Base-by-base conservation (phyloP, 2,113 vertebrate genomes). In the Pterocles orientalis region DNA sequence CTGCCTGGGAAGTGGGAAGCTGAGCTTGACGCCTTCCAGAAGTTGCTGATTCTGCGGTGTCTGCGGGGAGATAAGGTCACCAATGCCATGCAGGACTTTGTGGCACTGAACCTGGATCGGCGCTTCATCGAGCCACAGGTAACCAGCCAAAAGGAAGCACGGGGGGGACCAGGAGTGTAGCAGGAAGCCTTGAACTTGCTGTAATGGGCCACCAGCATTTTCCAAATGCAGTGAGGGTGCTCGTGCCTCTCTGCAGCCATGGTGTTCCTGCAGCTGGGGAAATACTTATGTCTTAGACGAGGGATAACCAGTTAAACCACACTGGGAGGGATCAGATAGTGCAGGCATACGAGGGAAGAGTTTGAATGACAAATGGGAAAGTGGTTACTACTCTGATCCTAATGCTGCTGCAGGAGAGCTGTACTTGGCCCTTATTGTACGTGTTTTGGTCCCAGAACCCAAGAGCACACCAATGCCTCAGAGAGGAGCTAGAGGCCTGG, bases 61-160 rank as follows among this genome's bases (percentile, higher is more conserved):
- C 97, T 99, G 64, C 98, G 99, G 43, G 97, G 98, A 28, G 99
- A 99, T 96, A 98, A 98, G 92, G 95, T 99, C 64, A 98, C 98
- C 82, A 99, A 98, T 0, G 98, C 98, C 95, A 98, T 99, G 97
- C 99, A 99, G 95, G 99, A 99, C 95, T 99, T 99, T 25, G 99
- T 99, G 89, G 96, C 98, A 7, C 86, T 92, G 85, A 96, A 99
- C 65, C 96, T 99, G 91, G 99, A 98, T 17, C 98, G 97, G 33
- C 97, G 81, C 48, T 99, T 99, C 97, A 98, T 99, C 28, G 99
- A 99, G 90, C 99, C 99, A 1, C 99, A 99, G 98, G 99, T 98
- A 94, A 92, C 53, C 69, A 14, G 53, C 45, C 57, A 14, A 19
- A 53, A 54, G 58, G 80, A 54, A 9, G 15, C 2, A 2, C 21